Base-by-base conservation (phyloP, 2,888 invertebrate species). In the Parelbella ahira region DNA sequence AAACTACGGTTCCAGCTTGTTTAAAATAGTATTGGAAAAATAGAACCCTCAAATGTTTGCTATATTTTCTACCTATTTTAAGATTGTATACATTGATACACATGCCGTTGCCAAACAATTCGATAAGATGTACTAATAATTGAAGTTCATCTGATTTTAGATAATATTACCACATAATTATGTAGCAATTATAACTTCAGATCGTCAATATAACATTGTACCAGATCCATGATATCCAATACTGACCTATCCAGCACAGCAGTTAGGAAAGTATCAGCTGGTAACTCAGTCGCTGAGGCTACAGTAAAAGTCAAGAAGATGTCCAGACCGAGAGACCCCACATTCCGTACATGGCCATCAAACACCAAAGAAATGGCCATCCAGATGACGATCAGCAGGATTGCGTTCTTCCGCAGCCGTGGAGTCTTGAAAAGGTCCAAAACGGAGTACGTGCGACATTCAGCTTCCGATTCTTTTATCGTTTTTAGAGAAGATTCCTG, bases 361-460 rank as follows among this genome's bases (percentile, higher is more conserved):
- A 96, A 95, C 0, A 95, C 94, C 61, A 96, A 64, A 0, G 95
- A 94, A 42, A 96, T 94, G n/a, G 93, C 91, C 93, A 95, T 94
- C 96, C 96, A 96, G 53, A 96, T 94, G 1, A 95, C 56, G 52
- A 94, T 94, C 10, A 96, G 88, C 0, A 96, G 84, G 30, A 96
- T 79, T 0, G 95, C 93, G 47, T 93, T 93, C 47, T 90, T 91
- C 2, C 96, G 83, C 6, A 97, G 73, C 0, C 94, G 89, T 0
- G 95, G 94, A 0, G 93, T 94, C 57, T 81, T 92, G 71, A 96
- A 95, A 0, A 96, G 89, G 67, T 96, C 95, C 38, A 95, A 53
- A 0, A 95, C 93, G 0, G 95, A 95, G 69, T 94, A 95, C 0
- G 88, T 90, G 38, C 90, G 90, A 50, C 91, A 91, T 34, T 90